These are phyloP conservation scores for Donacobius atricapilla DNA, from an alignment of 2,113 vertebrate species.

Conservation along the genomic window DNA sequence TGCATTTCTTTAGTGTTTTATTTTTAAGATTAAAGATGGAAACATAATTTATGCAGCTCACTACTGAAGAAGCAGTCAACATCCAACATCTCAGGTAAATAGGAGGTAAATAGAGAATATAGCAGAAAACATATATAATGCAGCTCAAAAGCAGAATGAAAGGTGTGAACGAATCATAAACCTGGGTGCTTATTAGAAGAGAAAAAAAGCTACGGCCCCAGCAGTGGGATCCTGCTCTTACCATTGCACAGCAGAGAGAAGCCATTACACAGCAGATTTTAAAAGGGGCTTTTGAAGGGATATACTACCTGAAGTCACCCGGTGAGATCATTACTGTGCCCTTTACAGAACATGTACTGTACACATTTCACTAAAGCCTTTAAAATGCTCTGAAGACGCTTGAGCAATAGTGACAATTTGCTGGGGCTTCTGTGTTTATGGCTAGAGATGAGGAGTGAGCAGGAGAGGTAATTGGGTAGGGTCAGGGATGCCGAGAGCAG, in stretches of 20 bases:
- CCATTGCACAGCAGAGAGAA: neutral
- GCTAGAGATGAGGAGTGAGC: neutral
- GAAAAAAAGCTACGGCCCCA: neutral
- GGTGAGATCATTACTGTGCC: neutral
- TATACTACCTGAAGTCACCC: neutral
- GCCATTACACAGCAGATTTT: neutral
- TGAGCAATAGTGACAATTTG: neutral
- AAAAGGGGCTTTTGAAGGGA: neutral
- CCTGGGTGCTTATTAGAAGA: neutral
- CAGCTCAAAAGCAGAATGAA: neutral
- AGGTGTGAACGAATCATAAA: rapidly evolving
- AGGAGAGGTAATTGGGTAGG: neutral
- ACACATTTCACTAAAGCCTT: neutral
- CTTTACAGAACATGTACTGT: neutral
- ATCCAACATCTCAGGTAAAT: neutral
- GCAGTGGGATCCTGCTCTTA: neutral
- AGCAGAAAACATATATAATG: neutral
- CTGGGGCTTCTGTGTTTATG: conserved; percentile 1
- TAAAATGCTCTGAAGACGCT: neutral
- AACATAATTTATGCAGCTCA: neutral
- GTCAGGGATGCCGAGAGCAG: neutral
- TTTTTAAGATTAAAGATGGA: neutral
- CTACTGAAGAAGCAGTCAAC: neutral
- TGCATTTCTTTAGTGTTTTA: neutral
- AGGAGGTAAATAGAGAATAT: neutral